phyloP scores from a whole-genome alignment of 2,888 invertebrate species.

The Creontiades dilutus region DNA sequence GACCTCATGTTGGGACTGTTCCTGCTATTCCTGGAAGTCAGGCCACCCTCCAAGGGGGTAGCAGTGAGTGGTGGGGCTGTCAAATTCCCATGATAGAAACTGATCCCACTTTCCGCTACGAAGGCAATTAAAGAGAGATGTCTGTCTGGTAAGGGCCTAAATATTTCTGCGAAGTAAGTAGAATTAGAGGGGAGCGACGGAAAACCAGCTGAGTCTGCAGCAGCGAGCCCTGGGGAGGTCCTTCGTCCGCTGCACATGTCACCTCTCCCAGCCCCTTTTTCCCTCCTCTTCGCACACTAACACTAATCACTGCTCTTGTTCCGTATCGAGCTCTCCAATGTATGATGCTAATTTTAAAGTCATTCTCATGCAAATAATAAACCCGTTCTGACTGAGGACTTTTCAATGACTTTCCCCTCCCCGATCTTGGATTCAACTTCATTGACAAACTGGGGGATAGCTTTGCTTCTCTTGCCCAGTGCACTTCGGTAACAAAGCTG shows the following conservation, averaged over 20 bases:
- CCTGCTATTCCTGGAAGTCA: too few species aligned
- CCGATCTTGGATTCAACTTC: not conserved
- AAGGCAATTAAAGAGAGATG: slow-evolving; percentile 64
- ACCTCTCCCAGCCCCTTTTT: slow-evolving; percentile 58
- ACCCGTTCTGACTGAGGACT: slow-evolving; percentile 58
- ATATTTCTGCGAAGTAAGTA: slow-evolving; percentile 64
- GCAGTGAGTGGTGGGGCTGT: slow-evolving; percentile 50
- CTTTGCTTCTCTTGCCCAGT: not conserved
- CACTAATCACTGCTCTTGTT: slow-evolving; percentile 69
- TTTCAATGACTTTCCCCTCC: slow-evolving; percentile 48
- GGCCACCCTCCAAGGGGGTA: not conserved
- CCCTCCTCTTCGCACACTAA: slow-evolving; percentile 11
- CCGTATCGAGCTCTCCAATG: slow-evolving; percentile 27
- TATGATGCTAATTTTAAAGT: slow-evolving; percentile 74
- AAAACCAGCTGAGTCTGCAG: slow-evolving; percentile 40
- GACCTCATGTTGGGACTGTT: too few species aligned
- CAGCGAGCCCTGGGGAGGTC: slow-evolving; percentile 12
- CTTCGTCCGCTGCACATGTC: slow-evolving; percentile 58
- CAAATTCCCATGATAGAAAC: slow-evolving; percentile 63
- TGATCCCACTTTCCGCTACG: slow-evolving; percentile 47
- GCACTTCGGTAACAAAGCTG: not conserved
- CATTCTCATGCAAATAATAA: slow-evolving; percentile 74
- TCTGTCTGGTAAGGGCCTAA: slow-evolving; percentile 65
- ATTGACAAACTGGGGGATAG: not conserved
- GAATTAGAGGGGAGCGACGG: slow-evolving; percentile 21